Base-by-base conservation (phyloP, 2,797 vertebrate genomes). In the Pristis pectinata region DNA sequence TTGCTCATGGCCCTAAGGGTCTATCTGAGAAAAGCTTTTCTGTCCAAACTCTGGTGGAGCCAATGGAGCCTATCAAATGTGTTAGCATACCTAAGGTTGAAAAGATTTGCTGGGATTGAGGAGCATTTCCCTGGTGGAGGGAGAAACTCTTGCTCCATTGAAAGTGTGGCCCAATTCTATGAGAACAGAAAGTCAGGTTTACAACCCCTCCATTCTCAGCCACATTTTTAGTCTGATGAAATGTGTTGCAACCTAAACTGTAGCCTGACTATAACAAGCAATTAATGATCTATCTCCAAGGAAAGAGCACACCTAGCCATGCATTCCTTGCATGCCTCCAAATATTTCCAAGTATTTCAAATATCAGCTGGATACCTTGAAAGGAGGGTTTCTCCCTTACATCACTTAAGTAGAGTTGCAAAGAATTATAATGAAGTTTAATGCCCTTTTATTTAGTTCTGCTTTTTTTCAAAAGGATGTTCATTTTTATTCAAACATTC, bases 371-470 rank as follows among this genome's bases (percentile, higher is more conserved):
- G n/a, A 79, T 41, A 17, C 17, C 77, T 15, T 17, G 34, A 64
- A 30, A 53, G 49, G 49, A 56, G 34, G 91, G 13, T 93, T 49
- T 49, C 64, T 44, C 41, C 70, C 64, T 76, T 93, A 44, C 44
- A 74, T 49, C 49, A 64, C 30, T 49, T 11, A 49, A 34, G 1
- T 53, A 17, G 92, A 74, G 67, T 93, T 93, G 70, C 44, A 74
- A 93, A 76, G 91, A 74, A 74, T 93, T 93, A 2, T 74, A 74
- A 74, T 93, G 3, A 53, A 93, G 5, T 93, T 74, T 72, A 49
- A 53, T 76, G 6, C 24, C 24, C 27, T 49, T 74, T 74, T 76
- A 76, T 30, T 44, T 49, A 93, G 74, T 93, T 74, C 64, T 72
- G 91, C 13, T 67, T 30, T 93, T 30, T 93, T 44, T 67, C 7